A percentile compares a stretch with the other conserved stretches of the same genome.
Evolutionary conservation across 2,113 vertebrate genomes (phyloP).

Genomic region (Sapayoa aenigma): DNA sequence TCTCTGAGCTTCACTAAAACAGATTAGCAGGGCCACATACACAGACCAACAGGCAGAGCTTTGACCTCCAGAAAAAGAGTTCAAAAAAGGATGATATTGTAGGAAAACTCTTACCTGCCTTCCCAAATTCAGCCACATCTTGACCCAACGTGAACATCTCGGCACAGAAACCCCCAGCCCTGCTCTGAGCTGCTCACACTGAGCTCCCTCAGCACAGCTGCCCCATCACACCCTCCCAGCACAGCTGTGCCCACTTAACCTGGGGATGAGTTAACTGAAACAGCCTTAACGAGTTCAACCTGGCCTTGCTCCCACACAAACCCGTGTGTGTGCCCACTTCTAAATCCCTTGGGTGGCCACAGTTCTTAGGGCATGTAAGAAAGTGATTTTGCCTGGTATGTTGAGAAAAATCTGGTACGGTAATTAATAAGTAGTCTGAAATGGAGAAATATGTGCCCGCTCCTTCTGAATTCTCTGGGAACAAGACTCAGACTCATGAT

Average conservation of each 20-base stretch:
- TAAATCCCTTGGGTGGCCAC: too few relatives aligned
- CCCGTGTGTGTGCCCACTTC: not conserved
- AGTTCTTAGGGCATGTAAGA: not conserved
- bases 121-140: not conserved
- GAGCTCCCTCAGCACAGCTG: not conserved
- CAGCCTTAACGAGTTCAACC: rapidly evolving
- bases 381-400: not conserved
- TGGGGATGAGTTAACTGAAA: not conserved
- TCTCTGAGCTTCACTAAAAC: not conserved
- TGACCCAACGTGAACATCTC: rapidly evolving
- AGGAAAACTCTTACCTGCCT: not conserved
- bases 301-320: not conserved
- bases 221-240: too few relatives aligned
- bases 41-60: not conserved
- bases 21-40: rapidly evolving
- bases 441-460: not conserved
- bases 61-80: rapidly evolving
- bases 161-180: rapidly evolving
- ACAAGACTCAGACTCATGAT: not conserved
- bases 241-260: not conserved
- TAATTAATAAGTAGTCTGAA: not conserved
- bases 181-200: rapidly evolving
- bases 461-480: not conserved
- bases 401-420: not conserved
- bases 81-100: rapidly evolving